A percentile compares a stretch with the other conserved stretches of the same genome.
Evolutionary conservation across 2,888 invertebrate species (phyloP).

Genomic region (Xestoiulus laeticollis): DNA sequence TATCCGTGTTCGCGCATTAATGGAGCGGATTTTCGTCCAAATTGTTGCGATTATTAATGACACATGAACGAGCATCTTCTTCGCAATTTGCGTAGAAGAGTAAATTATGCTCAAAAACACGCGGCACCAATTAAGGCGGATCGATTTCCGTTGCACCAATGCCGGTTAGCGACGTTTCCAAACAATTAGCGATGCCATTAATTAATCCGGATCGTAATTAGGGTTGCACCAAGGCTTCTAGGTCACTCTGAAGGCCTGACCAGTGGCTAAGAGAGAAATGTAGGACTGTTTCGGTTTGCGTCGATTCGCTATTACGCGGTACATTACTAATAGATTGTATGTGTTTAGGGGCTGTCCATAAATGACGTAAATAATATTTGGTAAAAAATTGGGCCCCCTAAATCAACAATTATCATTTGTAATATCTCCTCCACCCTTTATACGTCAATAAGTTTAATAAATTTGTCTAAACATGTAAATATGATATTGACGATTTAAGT

Average conservation of each 20-base stretch:
- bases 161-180: neutral
- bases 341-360: too few species aligned
- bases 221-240: neutral
- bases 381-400: too few species aligned
- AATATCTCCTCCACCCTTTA: too few species aligned
- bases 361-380: too few species aligned
- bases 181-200: neutral
- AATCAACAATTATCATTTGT: too few species aligned
- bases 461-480: too few species aligned
- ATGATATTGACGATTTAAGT: too few species aligned
- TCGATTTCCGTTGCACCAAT: neutral
- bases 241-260: neutral
- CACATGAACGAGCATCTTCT: neutral
- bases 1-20: neutral
- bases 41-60: conserved; percentile 19
- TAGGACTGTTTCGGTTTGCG: too few species aligned
- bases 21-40: conserved; percentile 26
- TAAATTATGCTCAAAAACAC: neutral
- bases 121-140: neutral
- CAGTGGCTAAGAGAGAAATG: neutral
- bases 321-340: too few species aligned
- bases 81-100: neutral
- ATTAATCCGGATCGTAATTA: neutral
- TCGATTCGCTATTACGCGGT: too few species aligned
- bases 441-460: too few species aligned